Base-by-base conservation (phyloP, 2,113 vertebrate species). In the Gymnorhina tibicen region DNA sequence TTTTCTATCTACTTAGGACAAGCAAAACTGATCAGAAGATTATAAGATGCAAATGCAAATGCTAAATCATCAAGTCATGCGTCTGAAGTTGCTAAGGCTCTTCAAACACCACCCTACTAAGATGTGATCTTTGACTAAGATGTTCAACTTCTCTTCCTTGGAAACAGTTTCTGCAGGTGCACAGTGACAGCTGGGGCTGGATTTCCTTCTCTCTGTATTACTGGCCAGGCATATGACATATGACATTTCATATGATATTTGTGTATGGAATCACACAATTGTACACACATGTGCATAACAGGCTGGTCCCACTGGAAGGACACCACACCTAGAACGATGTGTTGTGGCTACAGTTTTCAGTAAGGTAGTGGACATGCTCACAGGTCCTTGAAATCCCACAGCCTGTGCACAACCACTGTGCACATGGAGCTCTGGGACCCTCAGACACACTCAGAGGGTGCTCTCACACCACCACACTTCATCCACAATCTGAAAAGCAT, bases 221-320 rank as follows among this genome's bases (percentile, higher is more conserved):
- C 33, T 63, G 83, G 14, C 26, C 60, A 86, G 52, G 35, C 0
- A 6, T 33, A 28, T 42, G 41, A 42, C 41, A 91, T 10, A 44
- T 8, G 53, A 62, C 28, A 80, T 24, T 77, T 66, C 70, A 32
- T 3, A 14, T 14, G 46, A 59, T n/a, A 81, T 28, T 70, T 77
- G 30, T 33, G 35, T 41, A 11, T 20, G 15, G 35, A 55, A 37
- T 52, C 64, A 56, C 6, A 7, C 3, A 5, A 52, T 1, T 47
- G 23, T 35, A 46, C 10, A 33, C 13, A 27, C 0, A 42, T 42
- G 0, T 7, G n/a, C 4, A 0, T 15, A 66, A 53, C 4, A 26
- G 42, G 42, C 14, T 46, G 44, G 17, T 74, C 73, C 22, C 47
- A 62, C 27, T 23, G 41, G 15, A 82, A 33, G 53, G 86, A 28